Evolutionary conservation across 1,140 invertebrate species (phyloP).

Genomic region (Achatina immaculata): DNA sequence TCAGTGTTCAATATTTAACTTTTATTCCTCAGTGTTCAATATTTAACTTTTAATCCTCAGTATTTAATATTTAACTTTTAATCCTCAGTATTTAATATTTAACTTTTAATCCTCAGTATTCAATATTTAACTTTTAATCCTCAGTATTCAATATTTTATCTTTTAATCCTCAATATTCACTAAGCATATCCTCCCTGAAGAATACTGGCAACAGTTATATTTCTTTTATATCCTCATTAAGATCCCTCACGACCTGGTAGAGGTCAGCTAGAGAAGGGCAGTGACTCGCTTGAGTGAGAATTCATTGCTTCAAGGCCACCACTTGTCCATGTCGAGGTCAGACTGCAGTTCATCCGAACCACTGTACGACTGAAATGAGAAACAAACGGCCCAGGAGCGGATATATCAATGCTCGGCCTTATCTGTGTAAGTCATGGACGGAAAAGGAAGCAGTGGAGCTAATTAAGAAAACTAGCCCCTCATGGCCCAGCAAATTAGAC

Average conservation of each 20-base stretch:
- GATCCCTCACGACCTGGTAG: neutral
- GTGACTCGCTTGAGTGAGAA: slow-evolving; percentile 1
- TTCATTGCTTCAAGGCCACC: neutral
- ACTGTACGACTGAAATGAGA: slow-evolving; percentile 10
- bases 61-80: no score
- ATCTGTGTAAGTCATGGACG: slow-evolving; percentile 12
- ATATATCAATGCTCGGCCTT: slow-evolving; percentile 17
- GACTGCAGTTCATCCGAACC: neutral
- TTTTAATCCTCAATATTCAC: no score
- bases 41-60: no score
- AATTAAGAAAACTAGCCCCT: slow-evolving; percentile 26
- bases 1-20: no score
- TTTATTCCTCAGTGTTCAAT: no score
- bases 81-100: no score
- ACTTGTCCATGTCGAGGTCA: slow-evolving; percentile 17
- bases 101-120: no score
- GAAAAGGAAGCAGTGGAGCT: neutral
- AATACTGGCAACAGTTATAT: neutral
- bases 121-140: no score
- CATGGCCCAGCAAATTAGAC: slow-evolving; percentile 34
- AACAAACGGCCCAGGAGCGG: neutral
- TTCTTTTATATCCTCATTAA: neutral
- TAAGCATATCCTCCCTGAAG: no score
- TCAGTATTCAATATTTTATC: no score
- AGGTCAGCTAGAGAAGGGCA: slow-evolving; percentile 21